Evolutionary conservation across 2,797 vertebrate species (phyloP), one percentile per base, ranked within the genome.

Genomic region (Cetoscarus ocellatus): DNA sequence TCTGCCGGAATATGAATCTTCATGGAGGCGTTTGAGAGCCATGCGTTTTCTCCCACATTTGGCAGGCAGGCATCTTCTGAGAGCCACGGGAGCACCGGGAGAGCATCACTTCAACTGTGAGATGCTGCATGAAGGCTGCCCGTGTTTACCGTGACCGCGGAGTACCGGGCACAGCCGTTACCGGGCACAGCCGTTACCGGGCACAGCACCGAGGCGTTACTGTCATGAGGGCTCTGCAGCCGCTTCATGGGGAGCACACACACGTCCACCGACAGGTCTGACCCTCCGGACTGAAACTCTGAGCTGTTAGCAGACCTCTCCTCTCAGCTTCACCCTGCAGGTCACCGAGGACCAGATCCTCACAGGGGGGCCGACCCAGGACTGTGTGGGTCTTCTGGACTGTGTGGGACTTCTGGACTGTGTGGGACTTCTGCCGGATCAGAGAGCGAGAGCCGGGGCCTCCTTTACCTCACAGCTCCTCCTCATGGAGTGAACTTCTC

Each of bases 41-140:
- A 91, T 81, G 91, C 91, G 74, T 92, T 87, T 86, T 80, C 75
- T 74, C 79, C 84, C 82, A 82, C 79, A 84, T 78, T 77, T 77
- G 85, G 78, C 83, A 82, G 80, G 82, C 92, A 90, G 92, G 83
- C 91, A 86, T 91, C 87, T 77, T 88, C 89, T 89, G 77, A 34
- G 80, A 83, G 75, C 75, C 89, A 87, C 92, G 88, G 90, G 89
- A 89, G 92, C 89, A 82, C 86, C 70, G 88, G 83, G 52, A 55
- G 48, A 77, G 84, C 84, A 62, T 79, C 71, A 6, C 55, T 67
- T 59, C 59, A 27, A 47, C 54, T 39, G 64, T 82, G 67, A 68
- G 69, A 56, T 74, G 59, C 84, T 83, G 85, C 84, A 79, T 62
- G 77, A 68, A 82, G 75, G 77, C 86, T 88, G 27, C 27, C 27